phyloP scores from a whole-genome alignment of 2,797 vertebrate genomes.

The Linurgus olivaceus region DNA sequence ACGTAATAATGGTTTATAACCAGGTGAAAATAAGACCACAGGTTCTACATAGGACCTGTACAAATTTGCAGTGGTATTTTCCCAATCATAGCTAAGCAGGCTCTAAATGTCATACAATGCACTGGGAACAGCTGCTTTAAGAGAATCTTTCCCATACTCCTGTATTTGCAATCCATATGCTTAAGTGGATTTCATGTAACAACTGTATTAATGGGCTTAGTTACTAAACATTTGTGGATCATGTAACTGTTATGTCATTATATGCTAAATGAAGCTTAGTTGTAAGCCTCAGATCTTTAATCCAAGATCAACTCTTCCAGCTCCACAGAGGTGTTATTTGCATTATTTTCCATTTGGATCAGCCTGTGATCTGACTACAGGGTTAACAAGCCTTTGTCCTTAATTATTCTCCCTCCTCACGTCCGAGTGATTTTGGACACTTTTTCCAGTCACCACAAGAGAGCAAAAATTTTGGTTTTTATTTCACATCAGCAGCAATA shows the following conservation, averaged over 20 bases:
- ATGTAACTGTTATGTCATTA: neutral
- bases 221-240: neutral
- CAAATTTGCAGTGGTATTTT: neutral
- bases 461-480: neutral
- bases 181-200: conserved; percentile 21
- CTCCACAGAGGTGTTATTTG: conserved; percentile 29
- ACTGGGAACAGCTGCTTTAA: neutral
- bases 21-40: neutral
- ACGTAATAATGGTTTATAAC: neutral
- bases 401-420: neutral
- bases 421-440: neutral
- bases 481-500: neutral
- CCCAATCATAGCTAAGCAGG: neutral
- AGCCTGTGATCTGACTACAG: neutral
- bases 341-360: conserved; percentile 34
- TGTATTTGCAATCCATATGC: neutral
- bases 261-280: conserved; percentile 46
- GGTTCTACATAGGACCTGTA: neutral
- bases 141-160: neutral
- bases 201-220: conserved; percentile 1
- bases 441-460: neutral
- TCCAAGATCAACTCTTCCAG: conserved; percentile 39
- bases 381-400: neutral
- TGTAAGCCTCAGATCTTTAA: conserved; percentile 55
- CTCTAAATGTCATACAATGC: neutral